Evolutionary conservation across 2,888 invertebrate species (phyloP).

Genomic region (Nymphalis c-album): DNA sequence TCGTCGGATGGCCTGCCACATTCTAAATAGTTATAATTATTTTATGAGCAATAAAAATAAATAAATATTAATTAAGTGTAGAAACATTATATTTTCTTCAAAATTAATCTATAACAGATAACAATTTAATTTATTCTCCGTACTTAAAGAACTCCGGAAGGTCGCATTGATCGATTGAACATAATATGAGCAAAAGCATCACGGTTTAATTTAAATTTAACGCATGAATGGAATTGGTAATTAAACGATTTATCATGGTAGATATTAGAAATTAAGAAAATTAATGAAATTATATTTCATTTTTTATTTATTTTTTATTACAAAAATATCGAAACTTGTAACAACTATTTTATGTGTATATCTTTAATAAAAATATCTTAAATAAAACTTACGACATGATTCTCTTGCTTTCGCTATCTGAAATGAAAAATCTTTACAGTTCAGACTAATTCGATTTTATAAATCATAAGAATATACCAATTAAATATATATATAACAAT

Average conservation of each 20-base stretch:
- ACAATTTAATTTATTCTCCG: no score
- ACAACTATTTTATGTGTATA: no score
- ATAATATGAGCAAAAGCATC: background rate
- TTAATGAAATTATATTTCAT: no score
- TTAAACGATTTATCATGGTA: background rate
- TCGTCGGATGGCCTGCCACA: constrained; percentile 79
- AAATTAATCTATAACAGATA: no score
- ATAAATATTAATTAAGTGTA: constrained; percentile 16
- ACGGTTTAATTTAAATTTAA: background rate
- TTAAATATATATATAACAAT: no score
- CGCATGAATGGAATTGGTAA: background rate
- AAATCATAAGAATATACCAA: background rate
- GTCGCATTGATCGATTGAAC: no score
- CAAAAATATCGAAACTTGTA: no score
- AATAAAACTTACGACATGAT: constrained; percentile 23
- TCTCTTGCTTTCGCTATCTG: background rate
- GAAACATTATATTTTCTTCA: no score
- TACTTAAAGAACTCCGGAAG: no score
- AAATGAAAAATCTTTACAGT: background rate
- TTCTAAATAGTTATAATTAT: constrained; percentile 61
- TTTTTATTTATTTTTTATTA: no score
- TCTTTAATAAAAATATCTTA: background rate
- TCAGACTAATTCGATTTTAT: background rate
- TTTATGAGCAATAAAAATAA: background rate
- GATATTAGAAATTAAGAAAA: background rate